Evolutionary conservation across 2,888 invertebrate species (phyloP), one percentile per base, ranked within the genome.

Genomic region (Pycnomerus fuliginosus): DNA sequence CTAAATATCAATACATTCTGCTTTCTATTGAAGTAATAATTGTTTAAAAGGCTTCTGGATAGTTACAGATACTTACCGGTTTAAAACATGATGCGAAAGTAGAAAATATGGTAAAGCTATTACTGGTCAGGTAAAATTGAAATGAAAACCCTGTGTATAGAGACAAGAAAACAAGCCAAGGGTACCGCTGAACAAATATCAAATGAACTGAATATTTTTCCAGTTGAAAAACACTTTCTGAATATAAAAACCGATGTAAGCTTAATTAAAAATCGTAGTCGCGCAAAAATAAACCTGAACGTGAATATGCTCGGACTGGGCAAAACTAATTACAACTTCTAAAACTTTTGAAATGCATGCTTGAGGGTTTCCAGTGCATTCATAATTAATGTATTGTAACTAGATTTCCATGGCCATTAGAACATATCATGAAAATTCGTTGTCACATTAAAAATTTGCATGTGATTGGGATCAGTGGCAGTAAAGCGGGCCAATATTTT

Each of bases 181-280:
- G 66, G 66, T 60, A 58, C 52, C 54, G 55, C 58, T 56, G 58
- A 61, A 64, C 64, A 65, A 67, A 67, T 64, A 67, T 63, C 65
- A 68, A 70, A 68, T 68, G 69, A 69, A 69, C 67, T 66, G 68
- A 64, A 69, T 66, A 69, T 68, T 69, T 69, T 69, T 68, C 67
- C 68, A 64, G 67, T 64, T 62, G 66, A 63, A 69, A 68, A 69
- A 66, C 67, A 67, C 68, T 68, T 68, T 67, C 64, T 64, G 67
- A 66, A 69, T 69, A 66, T 67, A 68, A 64, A 69, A 68, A 64
- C 61, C 60, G 66, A 66, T 63, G 64, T 64, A 62, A 65, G 68
- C 69, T 70, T 70, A 71, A 70, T 71, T 70, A 70, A 71, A 70
- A 71, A 69, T 69, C 66, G 65, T 64, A 66, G 62, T 67, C 61